Base-by-base conservation (phyloP, 2,797 vertebrate species). In the Danio tinwini region DNA sequence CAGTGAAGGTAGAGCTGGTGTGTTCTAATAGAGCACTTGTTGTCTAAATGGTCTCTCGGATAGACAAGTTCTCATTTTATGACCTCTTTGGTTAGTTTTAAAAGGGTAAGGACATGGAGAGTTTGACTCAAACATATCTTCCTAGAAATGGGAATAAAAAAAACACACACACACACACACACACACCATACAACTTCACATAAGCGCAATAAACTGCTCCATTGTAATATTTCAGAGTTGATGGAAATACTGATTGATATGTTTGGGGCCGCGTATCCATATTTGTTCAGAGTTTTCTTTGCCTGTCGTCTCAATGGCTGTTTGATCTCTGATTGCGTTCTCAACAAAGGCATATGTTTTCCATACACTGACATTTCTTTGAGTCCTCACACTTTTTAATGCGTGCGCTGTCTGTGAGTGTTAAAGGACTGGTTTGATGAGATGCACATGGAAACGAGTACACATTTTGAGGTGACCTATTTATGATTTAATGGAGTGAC, bases 171-270 rank as follows among this genome's bases (percentile, higher is more conserved):
- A n/a, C n/a, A n/a, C n/a, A n/a, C n/a, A n/a, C n/a, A 29, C 29
- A 52, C 29, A 29, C 10, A 63, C 59, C 62, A 40, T 9, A 69
- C 53, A 74, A 65, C 52, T 78, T 84, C 68, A 85, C 59, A 13
- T 52, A 81, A 76, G 29, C 70, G 58, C 58, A 69, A n/a, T 85
- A 85, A 80, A 81, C 85, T 88, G 91, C 87, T 88, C 79, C 82
- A 77, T 78, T 86, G 83, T 86, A 90, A 90, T 87, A 89, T 89
- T 89, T 85, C 84, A 81, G 82, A 85, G 87, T 86, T 71, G 78
- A 84, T 89, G 90, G 90, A 91, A 90, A 90, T 87, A 88, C 73
- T 58, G 87, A 84, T 88, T 89, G 86, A 90, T 90, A 85, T 91
- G 70, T 90, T 90, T 61, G 65, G 84, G 45, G 70, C 84, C 71